Conservation (phyloP, 1,140 invertebrate species). For the Diorhabda carinulata region DNA sequence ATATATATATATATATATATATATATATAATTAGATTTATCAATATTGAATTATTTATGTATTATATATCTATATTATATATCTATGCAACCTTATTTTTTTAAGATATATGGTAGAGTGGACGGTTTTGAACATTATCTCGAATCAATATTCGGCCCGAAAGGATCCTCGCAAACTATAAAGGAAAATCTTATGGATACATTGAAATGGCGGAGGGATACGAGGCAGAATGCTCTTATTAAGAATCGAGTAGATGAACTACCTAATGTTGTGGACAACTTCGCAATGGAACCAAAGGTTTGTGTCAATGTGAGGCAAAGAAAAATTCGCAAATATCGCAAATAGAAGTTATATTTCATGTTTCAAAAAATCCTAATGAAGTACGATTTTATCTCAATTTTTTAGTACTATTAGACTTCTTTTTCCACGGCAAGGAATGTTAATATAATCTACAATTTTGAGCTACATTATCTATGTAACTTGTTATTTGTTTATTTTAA, state of each 20-base stretch:
- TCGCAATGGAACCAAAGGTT: constrained; percentile 57
- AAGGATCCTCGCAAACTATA: constrained; percentile 60
- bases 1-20: neutral
- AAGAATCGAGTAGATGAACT: constrained; percentile 56
- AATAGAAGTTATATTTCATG: no score
- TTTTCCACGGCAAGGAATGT: no score
- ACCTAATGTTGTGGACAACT: constrained; percentile 60
- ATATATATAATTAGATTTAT: neutral
- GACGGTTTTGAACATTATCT: constrained; percentile 84
- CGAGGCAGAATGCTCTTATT: constrained; percentile 46
- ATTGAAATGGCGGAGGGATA: constrained; percentile 37
- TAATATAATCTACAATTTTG: no score
- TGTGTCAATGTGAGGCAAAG: constrained; percentile 4
- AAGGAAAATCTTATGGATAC: constrained; percentile 50
- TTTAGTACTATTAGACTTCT: no score
- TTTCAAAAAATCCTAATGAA: no score
- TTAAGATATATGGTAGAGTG: constrained; percentile 65
- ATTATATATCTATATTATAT: no score
- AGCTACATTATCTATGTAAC: no score
- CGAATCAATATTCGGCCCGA: constrained; percentile 74
- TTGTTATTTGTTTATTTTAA: no score
- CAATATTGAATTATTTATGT: no score
- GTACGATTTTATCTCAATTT: no score
- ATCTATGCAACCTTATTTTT: neutral
- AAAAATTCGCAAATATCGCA: no score